A percentile compares a stretch with the other conserved stretches of the same genome.
phyloP scores from a whole-genome alignment of 2,888 invertebrate genomes.

The Leptopilina drosophilae region DNA sequence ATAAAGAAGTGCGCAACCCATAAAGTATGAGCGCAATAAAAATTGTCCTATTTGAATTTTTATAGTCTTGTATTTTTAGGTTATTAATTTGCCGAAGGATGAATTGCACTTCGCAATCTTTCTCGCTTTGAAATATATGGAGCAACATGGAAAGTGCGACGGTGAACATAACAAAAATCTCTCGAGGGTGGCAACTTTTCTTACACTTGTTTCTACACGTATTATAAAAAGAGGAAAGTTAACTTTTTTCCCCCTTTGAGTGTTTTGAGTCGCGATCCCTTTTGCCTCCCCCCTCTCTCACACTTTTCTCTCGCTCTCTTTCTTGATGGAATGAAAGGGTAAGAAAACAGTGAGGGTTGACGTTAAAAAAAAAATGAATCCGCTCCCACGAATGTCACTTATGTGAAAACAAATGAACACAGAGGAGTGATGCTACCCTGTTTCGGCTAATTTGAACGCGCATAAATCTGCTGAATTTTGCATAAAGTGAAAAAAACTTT shows the following conservation, averaged over 20 bases:
- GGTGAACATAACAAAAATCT: neutral
- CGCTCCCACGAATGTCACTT: conserved; percentile 30
- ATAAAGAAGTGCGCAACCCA: conserved; percentile 55
- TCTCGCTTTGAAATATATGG: neutral
- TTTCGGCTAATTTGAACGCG: conserved; percentile 55
- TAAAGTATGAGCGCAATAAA: conserved; percentile 66
- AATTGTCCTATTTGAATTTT: conserved; percentile 35
- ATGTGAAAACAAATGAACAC: conserved; percentile 36
- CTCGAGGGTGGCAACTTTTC: neutral
- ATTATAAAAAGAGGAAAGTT: conserved; percentile 1
- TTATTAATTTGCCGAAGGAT: conserved; percentile 51
- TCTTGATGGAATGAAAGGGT: conserved; percentile 8
- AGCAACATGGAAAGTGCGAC: neutral
- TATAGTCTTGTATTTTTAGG: conserved; percentile 34
- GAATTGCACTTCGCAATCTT: conserved; percentile 43
- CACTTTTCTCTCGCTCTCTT: too few relatives aligned
- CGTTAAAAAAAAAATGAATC: conserved; percentile 34
- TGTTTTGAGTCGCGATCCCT: neutral
- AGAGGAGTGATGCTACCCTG: conserved; percentile 46
- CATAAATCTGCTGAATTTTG: conserved; percentile 50
- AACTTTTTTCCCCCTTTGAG: neutral
- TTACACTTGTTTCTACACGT: neutral
- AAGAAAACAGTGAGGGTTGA: neutral
- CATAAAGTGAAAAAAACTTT: neutral
- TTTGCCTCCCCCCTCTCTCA: too few relatives aligned